phyloP scores from a whole-genome alignment of 2,888 invertebrate species.

The Melolontha melolontha region DNA sequence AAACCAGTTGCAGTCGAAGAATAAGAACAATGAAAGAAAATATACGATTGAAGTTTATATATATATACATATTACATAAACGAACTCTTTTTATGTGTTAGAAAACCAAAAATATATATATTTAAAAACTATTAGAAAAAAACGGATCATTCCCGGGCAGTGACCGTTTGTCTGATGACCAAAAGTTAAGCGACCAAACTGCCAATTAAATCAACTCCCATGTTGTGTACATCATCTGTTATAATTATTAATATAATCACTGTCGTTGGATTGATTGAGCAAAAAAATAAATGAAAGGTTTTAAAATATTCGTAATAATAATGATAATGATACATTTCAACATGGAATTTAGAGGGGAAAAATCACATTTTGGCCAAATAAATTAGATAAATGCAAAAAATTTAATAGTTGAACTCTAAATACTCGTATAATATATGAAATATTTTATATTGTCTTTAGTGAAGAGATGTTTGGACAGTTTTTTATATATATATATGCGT shows the following conservation, averaged over 20 bases:
- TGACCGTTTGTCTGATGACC: slow-evolving; percentile 59
- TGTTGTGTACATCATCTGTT: no score
- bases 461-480: slow-evolving; percentile 62
- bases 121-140: slow-evolving; percentile 45
- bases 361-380: slow-evolving; percentile 35
- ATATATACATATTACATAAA: slow-evolving; percentile 45
- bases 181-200: slow-evolving; percentile 59
- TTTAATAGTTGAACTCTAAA: slow-evolving; percentile 55
- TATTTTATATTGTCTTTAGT: slow-evolving; percentile 63
- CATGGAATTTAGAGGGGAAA: slow-evolving; percentile 26
- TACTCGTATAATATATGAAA: slow-evolving; percentile 58
- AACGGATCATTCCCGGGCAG: slow-evolving; percentile 63
- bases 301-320: slow-evolving; percentile 11
- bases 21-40: slow-evolving; percentile 49
- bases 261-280: slow-evolving; percentile 35
- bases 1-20: slow-evolving; percentile 57
- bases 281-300: background rate
- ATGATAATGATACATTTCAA: slow-evolving; percentile 39
- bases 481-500: slow-evolving; percentile 60
- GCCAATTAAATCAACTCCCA: slow-evolving; percentile 58
- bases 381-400: slow-evolving; percentile 49
- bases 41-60: slow-evolving; percentile 39
- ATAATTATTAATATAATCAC: slow-evolving; percentile 46
- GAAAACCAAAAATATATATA: slow-evolving; percentile 53
- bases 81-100: slow-evolving; percentile 58